A percentile compares a stretch with the other conserved stretches of the same genome.
Conservation (phyloP, 2,888 invertebrate genomes). For the Synanthedon andrenaeformis region DNA sequence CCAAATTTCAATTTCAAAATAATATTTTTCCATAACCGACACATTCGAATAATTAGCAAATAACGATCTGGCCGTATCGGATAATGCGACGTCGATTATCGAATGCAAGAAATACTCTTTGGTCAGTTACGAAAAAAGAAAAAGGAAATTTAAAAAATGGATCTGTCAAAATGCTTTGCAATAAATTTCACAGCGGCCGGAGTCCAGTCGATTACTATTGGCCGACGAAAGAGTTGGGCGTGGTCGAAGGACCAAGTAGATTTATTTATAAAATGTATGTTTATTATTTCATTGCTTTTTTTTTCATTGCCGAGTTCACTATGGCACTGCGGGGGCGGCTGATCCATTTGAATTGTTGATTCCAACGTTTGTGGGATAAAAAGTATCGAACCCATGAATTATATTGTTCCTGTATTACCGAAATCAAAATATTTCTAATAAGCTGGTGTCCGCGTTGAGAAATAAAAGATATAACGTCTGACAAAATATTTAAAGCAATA, state of each 20-base stretch:
- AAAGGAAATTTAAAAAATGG: conserved; percentile 50
- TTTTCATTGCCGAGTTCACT: conserved; percentile 16
- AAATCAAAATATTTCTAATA: too few relatives aligned
- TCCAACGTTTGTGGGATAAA: conserved; percentile 17
- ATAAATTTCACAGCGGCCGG: conserved; percentile 52
- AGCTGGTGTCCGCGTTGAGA: background rate
- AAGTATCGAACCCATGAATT: conserved; percentile 5
- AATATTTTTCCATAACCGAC: background rate
- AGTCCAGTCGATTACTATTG: conserved; percentile 34
- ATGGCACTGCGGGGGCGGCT: conserved; percentile 19
- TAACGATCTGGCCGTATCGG: conserved; percentile 30
- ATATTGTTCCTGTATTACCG: background rate
- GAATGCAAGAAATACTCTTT: conserved; percentile 35
- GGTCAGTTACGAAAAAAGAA: conserved; percentile 29
- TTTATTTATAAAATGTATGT: conserved; percentile 64
- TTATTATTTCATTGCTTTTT: conserved; percentile 33
- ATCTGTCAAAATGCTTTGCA: conserved; percentile 65
- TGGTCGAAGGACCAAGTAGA: conserved; percentile 43
- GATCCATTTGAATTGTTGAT: conserved; percentile 39
- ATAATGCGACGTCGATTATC: conserved; percentile 45
- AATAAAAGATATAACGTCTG: background rate
- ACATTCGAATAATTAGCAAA: conserved; percentile 36
- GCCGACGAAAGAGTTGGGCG: conserved; percentile 37
- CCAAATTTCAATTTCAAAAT: too few relatives aligned
- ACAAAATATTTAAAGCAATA: background rate